Evolutionary conservation across 2,888 invertebrate genomes (phyloP), one percentile per base, ranked within the genome.

Genomic region (Eupeodes latifasciatus): DNA sequence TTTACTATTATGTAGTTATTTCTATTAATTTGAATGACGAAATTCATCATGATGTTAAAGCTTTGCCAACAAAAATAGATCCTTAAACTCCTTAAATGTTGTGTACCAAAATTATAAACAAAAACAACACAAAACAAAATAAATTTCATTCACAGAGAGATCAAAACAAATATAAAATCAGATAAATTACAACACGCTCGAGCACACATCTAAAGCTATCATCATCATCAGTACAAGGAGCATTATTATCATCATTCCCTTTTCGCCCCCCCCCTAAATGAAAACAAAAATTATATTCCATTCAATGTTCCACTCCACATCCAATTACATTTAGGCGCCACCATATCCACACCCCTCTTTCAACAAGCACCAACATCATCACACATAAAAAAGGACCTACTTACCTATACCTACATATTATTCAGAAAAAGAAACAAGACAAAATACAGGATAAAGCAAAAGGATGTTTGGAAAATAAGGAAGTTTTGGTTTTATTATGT

Each of bases 271-370:
- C 27, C 2, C 71, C 69, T 74, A 27, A 53, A 66, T 81, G 69
- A 19, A 53, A 81, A 62, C 74, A 75, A 59, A 69, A 85, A 85
- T 72, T 81, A 81, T 81, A 27, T 74, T 53, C 66, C 55, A 77
- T 81, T 81, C 59, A 79, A 61, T 36, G 44, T 72, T 59, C 16
- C 59, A 49, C 57, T 51, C 27, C 61, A 75, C 12, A 53, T 81
- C 19, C 40, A 80, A 69, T 71, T 59, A 85, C n/a, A 85, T 64
- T 81, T 66, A 72, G 81, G 66, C 85, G 77, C 61, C 81, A 59
- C 55, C 72, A 36, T 47, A 57, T n/a, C 57, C 55, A 27, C 71
- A 36, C 36, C 44, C 51, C 44, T 27, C 16, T 57, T 12, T 3
- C 27, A 27, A 2, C 27, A 27, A 27, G 27, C 27, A 4, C 40